Base-by-base conservation (phyloP, 1,140 invertebrate species). In the Euschistus heros region DNA sequence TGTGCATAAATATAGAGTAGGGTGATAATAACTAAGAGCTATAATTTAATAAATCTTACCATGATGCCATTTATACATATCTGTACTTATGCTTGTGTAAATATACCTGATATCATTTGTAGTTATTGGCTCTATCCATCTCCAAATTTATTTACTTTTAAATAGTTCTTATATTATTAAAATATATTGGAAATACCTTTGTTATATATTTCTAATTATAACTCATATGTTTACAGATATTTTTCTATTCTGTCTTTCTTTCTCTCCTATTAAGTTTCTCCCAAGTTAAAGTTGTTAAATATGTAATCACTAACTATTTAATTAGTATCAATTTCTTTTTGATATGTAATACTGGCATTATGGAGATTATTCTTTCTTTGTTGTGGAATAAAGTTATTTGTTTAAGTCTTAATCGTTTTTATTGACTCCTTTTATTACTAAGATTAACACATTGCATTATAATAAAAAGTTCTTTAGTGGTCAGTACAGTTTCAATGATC, bases 371-470 rank as follows among this genome's bases (percentile, higher is more conserved):
- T 52, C 24, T 63, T 63, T 66, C 18, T 62, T 66, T 66, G 65
- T 66, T 66, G 65, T 66, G 65, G 30, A 66, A 65, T 59, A 62
- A 66, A 66, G 55, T 62, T 66, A 66, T 66, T 66, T 66, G 65
- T 66, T 66, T 66, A 66, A 66, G n/a, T 50, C n/a, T 18, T 50
- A 2, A 20, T 50, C 22, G n/a, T 20, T 50, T 50, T 50, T 50
- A 37, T 37, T 37, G 1, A 37, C 33, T 37, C 33, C 33, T 37
- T 37, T 10, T 37, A 37, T 37, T 10, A 37, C n/a, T n/a, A n/a
- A n/a, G n/a, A n/a, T n/a, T n/a, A n/a, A n/a, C n/a, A n/a, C n/a
- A n/a, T n/a, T n/a, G n/a, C n/a, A n/a, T n/a, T n/a, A n/a, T n/a
- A n/a, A n/a, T n/a, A n/a, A n/a, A n/a, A n/a, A n/a, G n/a, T n/a